Conservation (phyloP, 2,113 vertebrate species). For the Chionis minor region DNA sequence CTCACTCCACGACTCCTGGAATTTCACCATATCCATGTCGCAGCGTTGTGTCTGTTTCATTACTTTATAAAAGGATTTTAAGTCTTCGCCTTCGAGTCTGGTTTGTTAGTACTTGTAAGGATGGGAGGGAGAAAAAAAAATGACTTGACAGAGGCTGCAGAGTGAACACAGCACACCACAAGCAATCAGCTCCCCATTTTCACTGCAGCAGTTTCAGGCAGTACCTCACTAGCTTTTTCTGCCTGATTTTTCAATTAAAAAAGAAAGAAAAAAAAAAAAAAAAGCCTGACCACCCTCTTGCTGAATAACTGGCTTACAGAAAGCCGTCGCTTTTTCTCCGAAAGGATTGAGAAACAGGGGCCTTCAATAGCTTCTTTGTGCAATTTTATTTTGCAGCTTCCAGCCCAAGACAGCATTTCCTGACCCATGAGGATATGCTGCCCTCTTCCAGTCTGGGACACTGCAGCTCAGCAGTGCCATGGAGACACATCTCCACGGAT, state of each 20-base stretch:
- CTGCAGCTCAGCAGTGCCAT: neutral
- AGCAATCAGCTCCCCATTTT: neutral
- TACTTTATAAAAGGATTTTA: neutral
- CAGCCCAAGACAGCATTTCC: conserved; percentile 35
- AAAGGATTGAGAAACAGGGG: neutral
- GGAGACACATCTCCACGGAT: neutral
- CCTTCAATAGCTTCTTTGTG: conserved; percentile 61
- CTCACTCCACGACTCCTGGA: neutral
- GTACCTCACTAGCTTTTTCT: neutral
- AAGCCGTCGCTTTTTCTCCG: conserved; percentile 1
- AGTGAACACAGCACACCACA: neutral
- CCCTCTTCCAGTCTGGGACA: conserved; percentile 40
- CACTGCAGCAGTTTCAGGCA: neutral
- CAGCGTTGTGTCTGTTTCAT: neutral
- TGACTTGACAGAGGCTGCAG: neutral
- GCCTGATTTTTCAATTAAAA: neutral
- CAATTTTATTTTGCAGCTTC: conserved; percentile 25
- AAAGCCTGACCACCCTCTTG: neutral
- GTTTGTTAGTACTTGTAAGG: neutral
- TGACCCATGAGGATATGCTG: conserved; percentile 55
- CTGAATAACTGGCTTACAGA: conserved; percentile 40
- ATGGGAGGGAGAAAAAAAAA: neutral
- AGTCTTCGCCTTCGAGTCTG: neutral
- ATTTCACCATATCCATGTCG: neutral
- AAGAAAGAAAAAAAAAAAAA: neutral